Evolutionary conservation across 2,113 vertebrate genomes (phyloP).

Genomic region (Pelvicachromis taeniatus): DNA sequence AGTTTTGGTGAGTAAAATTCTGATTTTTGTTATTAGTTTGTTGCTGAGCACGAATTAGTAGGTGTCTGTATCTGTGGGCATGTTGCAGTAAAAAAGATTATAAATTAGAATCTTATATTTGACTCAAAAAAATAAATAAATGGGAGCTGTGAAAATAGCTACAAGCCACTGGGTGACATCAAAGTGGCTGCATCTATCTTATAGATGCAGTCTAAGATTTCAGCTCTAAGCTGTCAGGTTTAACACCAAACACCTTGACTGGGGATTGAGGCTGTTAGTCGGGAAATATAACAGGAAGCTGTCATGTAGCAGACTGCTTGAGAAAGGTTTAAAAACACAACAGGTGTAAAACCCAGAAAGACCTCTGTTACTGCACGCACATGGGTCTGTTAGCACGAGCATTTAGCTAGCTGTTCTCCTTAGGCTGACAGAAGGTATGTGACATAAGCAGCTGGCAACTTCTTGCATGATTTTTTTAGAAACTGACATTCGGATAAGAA

Average conservation of each 20-base stretch:
- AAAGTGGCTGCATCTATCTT: not conserved
- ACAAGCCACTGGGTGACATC: not conserved
- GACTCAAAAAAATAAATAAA: not conserved
- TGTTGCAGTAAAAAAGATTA: not conserved
- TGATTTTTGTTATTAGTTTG: not conserved
- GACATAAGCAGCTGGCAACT: constrained; percentile 2
- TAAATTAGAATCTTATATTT: not conserved
- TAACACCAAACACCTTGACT: not conserved
- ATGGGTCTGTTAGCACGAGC: not conserved
- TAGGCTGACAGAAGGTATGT: not conserved
- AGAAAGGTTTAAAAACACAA: not conserved
- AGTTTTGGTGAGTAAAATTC: not conserved
- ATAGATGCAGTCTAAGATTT: not conserved
- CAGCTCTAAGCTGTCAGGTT: not conserved
- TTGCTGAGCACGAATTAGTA: not conserved
- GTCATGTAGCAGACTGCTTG: not conserved
- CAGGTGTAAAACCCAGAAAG: not conserved
- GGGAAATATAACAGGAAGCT: not conserved
- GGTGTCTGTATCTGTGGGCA: not conserved
- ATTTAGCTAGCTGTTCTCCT: constrained; percentile 16
- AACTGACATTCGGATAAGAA: not conserved
- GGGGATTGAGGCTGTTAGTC: not conserved
- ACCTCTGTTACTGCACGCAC: not conserved
- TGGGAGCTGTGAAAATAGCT: not conserved
- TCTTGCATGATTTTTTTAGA: not conserved